Evolutionary conservation across 2,797 vertebrate genomes (phyloP).

Genomic region (Hirundo rustica): DNA sequence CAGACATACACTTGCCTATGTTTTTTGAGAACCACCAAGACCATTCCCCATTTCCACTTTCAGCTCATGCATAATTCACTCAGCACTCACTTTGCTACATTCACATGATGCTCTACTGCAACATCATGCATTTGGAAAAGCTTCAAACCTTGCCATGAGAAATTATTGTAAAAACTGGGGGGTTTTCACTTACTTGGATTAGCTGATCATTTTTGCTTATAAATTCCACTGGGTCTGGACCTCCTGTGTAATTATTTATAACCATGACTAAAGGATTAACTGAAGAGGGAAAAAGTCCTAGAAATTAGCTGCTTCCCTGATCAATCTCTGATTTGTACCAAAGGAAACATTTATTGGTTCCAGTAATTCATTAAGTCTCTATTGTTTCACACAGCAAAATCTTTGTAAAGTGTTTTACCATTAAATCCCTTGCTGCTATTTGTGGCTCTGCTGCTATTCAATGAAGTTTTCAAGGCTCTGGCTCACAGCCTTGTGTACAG

Average conservation of each 20-base stretch:
- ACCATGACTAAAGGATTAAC: not conserved
- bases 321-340: not conserved
- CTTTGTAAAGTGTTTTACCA: constrained; percentile 23
- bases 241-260: not conserved
- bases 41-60: not conserved
- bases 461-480: constrained; percentile 38
- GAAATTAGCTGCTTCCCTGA: not conserved
- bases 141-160: not conserved
- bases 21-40: not conserved
- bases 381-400: constrained; percentile 39
- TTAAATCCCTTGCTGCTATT: constrained; percentile 56
- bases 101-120: not conserved
- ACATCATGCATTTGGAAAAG: not conserved
- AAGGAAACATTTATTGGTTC: not conserved
- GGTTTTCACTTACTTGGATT: not conserved
- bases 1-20: rapidly evolving
- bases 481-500: constrained; percentile 17
- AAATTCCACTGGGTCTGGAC: not conserved
- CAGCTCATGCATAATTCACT: not conserved
- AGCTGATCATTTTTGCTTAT: not conserved
- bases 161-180: not conserved
- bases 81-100: not conserved
- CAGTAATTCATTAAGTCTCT: constrained; percentile 43
- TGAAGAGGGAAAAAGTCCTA: not conserved
- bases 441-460: constrained; percentile 37